Conservation (phyloP, 2,888 invertebrate species). For the Nipponacmea schrenckii region DNA sequence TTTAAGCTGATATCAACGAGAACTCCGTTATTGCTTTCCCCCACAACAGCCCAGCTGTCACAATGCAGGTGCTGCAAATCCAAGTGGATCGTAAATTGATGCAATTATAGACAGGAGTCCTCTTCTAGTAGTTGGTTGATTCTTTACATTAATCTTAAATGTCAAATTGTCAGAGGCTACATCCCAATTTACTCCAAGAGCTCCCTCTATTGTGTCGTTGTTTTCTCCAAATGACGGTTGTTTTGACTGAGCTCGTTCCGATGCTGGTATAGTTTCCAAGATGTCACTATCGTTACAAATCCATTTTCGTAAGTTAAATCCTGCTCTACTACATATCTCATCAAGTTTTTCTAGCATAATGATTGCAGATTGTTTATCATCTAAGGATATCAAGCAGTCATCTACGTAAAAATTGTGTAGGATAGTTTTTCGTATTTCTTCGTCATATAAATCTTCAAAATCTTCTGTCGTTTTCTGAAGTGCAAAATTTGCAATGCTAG, state of each 20-base stretch:
- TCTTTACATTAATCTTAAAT: slow-evolving; percentile 11
- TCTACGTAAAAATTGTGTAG: slow-evolving; percentile 26
- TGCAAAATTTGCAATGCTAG: slow-evolving; percentile 18
- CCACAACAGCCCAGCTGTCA: too few relatives aligned
- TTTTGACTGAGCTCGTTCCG: slow-evolving; percentile 22
- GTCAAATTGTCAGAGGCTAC: slow-evolving; percentile 21
- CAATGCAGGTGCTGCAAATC: slow-evolving; percentile 11
- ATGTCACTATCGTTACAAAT: slow-evolving; percentile 29
- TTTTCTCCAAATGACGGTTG: not conserved
- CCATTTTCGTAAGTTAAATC: slow-evolving; percentile 35
- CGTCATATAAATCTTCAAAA: not conserved
- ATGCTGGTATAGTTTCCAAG: slow-evolving; percentile 26
- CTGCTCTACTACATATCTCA: slow-evolving; percentile 12
- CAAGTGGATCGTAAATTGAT: slow-evolving; percentile 14
- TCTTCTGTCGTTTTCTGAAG: slow-evolving; percentile 9
- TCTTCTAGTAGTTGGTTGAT: slow-evolving; percentile 15
- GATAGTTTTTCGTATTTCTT: slow-evolving; percentile 9
- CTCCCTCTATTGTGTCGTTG: slow-evolving; percentile 17
- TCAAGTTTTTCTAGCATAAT: not conserved
- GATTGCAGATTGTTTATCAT: not conserved
- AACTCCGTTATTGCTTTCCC: too few relatives aligned
- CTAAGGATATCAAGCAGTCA: slow-evolving; percentile 20
- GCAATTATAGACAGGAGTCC: slow-evolving; percentile 7
- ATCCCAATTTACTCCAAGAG: slow-evolving; percentile 30
- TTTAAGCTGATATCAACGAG: too few relatives aligned